A percentile compares a stretch with the other conserved stretches of the same genome.
Conservation (phyloP, 2,888 invertebrate species). For the Encarsia formosa region DNA sequence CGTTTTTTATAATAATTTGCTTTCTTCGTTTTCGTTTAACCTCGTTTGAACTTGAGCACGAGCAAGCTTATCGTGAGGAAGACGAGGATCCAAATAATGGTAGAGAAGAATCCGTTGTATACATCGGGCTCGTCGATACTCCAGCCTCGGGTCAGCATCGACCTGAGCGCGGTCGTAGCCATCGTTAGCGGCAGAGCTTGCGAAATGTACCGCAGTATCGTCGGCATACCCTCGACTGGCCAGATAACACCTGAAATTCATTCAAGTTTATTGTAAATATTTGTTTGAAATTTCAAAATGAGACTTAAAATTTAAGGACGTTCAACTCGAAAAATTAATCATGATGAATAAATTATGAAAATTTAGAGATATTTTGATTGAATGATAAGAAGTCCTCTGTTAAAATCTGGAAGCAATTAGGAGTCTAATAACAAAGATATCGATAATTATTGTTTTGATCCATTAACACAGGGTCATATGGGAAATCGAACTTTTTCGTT, state of each 20-base stretch:
- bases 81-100: constrained; percentile 78
- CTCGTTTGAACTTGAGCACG: constrained; percentile 76
- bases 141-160: constrained; percentile 87
- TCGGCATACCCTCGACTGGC: constrained; percentile 95
- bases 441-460: no score
- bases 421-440: no score
- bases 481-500: no score
- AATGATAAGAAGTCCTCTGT: no score
- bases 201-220: constrained; percentile 75
- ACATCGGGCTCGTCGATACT: constrained; percentile 74
- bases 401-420: no score
- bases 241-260: constrained; percentile 76
- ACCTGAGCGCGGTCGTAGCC: constrained; percentile 86
- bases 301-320: no score
- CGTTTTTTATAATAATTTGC: not conserved
- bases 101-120: constrained; percentile 82
- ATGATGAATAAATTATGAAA: no score
- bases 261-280: no score
- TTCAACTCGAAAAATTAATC: no score
- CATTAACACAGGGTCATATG: no score
- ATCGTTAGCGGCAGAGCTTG: constrained; percentile 81
- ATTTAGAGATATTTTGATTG: no score
- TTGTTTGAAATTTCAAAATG: no score
- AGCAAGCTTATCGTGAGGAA: constrained; percentile 77
- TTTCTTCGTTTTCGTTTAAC: constrained; percentile 53